phyloP scores from a whole-genome alignment of 1,140 invertebrate genomes.

The Drosophila ambigua region DNA sequence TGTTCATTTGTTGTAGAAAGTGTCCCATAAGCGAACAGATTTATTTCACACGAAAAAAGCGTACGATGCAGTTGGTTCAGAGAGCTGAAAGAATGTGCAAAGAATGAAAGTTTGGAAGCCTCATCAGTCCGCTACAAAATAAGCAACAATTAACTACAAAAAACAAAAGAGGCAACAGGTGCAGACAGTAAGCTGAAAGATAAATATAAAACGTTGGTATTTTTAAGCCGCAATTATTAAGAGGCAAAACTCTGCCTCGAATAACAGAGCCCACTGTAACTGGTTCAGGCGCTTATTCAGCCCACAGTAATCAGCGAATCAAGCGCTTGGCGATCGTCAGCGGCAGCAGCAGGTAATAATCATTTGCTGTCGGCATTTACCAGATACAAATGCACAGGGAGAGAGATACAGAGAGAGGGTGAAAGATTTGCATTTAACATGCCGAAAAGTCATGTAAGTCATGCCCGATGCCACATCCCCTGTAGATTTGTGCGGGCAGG shows the following conservation, averaged over 20 bases:
- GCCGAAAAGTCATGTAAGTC: constrained; percentile 76
- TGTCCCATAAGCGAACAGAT: too few relatives aligned
- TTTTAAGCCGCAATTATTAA: constrained; percentile 14
- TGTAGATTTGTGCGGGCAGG: too few relatives aligned
- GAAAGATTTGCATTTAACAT: constrained; percentile 65
- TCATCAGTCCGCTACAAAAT: too few relatives aligned
- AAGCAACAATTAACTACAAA: not conserved
- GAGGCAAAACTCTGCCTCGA: not conserved
- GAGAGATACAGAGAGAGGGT: not conserved
- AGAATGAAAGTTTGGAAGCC: too few relatives aligned
- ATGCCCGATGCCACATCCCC: constrained; percentile 13
- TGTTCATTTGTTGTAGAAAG: too few relatives aligned
- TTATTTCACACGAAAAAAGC: too few relatives aligned
- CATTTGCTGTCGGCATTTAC: constrained; percentile 50
- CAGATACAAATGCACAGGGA: not conserved
- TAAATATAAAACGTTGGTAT: constrained; percentile 8
- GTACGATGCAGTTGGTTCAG: too few relatives aligned
- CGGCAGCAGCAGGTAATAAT: constrained; percentile 35
- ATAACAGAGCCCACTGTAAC: constrained; percentile 40
- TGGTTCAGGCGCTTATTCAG: constrained; percentile 8
- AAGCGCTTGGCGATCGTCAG: constrained; percentile 36
- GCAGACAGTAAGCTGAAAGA: too few relatives aligned
- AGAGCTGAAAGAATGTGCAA: too few relatives aligned
- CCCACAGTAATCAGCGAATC: constrained; percentile 48
- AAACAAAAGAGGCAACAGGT: not conserved